Percentiles rank a stretch among this genome's conserved stretches.
These are phyloP conservation scores for Isotomurus palustris DNA, from an alignment of 2,888 invertebrate species.

Conservation along the genomic window DNA sequence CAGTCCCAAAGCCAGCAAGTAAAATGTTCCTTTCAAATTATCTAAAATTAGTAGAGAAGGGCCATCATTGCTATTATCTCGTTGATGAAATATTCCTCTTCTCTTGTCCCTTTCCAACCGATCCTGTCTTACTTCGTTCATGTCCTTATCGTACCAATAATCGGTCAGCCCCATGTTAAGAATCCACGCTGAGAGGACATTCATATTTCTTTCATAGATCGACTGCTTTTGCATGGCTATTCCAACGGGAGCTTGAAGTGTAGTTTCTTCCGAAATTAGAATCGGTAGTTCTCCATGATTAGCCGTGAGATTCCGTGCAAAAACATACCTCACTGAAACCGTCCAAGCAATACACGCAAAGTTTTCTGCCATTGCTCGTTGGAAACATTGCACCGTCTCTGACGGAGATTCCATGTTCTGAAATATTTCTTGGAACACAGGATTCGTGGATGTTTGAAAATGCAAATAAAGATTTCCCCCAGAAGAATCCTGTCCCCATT, in stretches of 20 bases:
- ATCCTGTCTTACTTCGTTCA: no score
- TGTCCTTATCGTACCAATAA: background rate
- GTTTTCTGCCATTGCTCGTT: background rate
- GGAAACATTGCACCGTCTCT: background rate
- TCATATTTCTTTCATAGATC: background rate
- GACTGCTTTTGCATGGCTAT: background rate
- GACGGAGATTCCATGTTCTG: background rate
- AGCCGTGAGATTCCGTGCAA: background rate
- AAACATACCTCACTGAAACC: background rate
- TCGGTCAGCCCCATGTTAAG: background rate
- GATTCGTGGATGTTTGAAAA: background rate
- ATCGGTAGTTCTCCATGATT: background rate
- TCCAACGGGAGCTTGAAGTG: background rate
- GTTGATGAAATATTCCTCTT: no score
- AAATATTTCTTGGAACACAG: background rate
- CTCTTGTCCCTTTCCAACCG: no score
- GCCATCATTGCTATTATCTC: no score
- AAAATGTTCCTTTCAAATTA: no score
- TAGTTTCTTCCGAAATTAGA: background rate
- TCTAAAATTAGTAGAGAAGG: no score
- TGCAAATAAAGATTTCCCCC: background rate
- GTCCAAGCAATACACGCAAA: background rate
- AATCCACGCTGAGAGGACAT: background rate
- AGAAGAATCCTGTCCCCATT: background rate
- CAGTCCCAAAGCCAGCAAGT: no score